Evolutionary conservation across 2,797 vertebrate genomes (phyloP), one percentile per base, ranked within the genome.

Genomic region (Chaenodraco wilsoni): DNA sequence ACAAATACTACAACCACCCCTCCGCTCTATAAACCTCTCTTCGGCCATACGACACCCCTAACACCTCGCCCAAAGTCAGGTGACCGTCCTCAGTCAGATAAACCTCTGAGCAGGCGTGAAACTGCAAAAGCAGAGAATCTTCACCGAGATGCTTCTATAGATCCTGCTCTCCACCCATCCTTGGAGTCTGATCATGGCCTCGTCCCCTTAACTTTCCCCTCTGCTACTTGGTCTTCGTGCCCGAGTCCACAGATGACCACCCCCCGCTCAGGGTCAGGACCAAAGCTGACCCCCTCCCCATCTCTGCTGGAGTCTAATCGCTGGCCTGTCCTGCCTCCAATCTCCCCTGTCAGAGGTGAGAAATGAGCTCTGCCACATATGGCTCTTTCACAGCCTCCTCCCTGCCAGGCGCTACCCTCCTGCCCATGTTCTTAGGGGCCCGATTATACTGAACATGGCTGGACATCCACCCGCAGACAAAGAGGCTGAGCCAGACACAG

Each of bases 331-430:
- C 93, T 95, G 90, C 95, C 91, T 72, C 94, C 93, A 69, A 95
- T 96, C 91, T 93, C 92, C 74, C 85, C 93, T 75, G 89, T 92
- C 92, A 95, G 93, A 96, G 95, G 95, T 96, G 94, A 96, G 93
- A 89, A 91, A 94, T 90, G 87, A 93, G 89, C 91, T 89, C 86
- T 88, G 89, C 70, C 90, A 91, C 95, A 94, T 92, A 93, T 92
- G 92, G 90, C 79, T 76, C 80, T 80, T 95, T 95, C 95, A 94
- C 94, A 94, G 92, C 84, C 80, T 83, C 83, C 78, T 84, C 74
- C 69, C 59, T 41, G 10, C 37, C 65, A 23, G 9, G 23, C 45
- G 72, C 55, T 50, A 79, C 74, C 27, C 69, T 56, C 93, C 94
- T 86, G 76, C 91, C 80, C 74, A 87, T 89, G 92, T 90, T 92